Base-by-base conservation (phyloP, 2,113 vertebrate species). In the Cyprinodon tularosa region DNA sequence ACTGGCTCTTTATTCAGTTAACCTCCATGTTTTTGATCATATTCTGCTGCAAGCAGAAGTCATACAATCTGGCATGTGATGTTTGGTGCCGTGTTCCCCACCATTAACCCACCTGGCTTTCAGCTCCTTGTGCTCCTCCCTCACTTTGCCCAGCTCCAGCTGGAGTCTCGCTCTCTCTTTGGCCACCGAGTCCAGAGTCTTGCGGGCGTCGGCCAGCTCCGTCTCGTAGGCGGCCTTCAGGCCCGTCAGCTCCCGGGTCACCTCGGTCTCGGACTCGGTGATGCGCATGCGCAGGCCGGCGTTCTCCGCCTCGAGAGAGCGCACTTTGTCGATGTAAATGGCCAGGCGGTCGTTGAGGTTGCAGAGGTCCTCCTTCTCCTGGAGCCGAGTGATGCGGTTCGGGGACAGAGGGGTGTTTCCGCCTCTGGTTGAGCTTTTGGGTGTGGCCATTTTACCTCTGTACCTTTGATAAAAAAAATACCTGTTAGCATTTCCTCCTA, bases 301-400 rank as follows among this genome's bases (percentile, higher is more conserved):
- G 1, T 99, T 99, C 93, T 99, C 98, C 0, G 86, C 76, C 95
- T 99, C 97, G 94, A 99, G 91, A 0, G 94, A 98, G 68, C 98
- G 97, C 81, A 99, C 97, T 79, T 98, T 98, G 90, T 99, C 98
- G 59, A 99, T 99, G 93, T 99, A 99, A 64, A 96, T 86, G 0
- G 97, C 98, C 94, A 99, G 78, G 0, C 97, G 97, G 76, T 99
- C 98, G 0, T 99, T 99, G 77, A 99, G 96, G 91, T 99, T 98
- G 88, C 94, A 95, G 80, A 99, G 93, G 61, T 99, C 97, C 63
- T 99, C 96, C 89, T 99, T 99, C 95, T 99, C 98, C 94, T 99
- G 98, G 82, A 98, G 88, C 0, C 98, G 96, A 2, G 97, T 96
- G 94, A 99, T 99, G n/a, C 97, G 97, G 66, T 96, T 96, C 0